phyloP scores from a whole-genome alignment of 1,140 invertebrate species.

The Dufourea novaeangliae region DNA sequence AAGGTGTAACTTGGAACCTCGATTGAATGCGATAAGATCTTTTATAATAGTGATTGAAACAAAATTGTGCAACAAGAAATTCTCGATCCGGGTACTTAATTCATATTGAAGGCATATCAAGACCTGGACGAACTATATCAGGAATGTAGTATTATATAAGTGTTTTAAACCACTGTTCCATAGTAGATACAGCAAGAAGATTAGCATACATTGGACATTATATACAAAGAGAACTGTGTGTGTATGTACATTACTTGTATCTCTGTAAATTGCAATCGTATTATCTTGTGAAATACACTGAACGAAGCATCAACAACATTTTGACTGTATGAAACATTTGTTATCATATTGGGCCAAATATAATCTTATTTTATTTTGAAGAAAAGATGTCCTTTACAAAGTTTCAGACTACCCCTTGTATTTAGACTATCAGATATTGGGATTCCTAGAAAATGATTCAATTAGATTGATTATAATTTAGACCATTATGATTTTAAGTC shows the following conservation, averaged over 20 bases:
- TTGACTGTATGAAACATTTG: constrained; percentile 1
- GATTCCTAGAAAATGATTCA: no score
- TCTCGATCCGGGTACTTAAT: neutral
- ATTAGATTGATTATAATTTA: neutral
- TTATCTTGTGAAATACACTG: neutral
- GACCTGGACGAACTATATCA: neutral
- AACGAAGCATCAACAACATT: neutral
- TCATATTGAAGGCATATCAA: neutral
- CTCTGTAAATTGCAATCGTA: neutral
- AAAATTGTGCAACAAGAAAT: neutral
- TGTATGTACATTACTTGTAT: neutral
- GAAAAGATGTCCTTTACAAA: neutral
- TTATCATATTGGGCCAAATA: neutral
- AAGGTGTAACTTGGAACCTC: neutral
- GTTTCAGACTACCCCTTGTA: no score
- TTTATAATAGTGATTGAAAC: constrained; percentile 11
- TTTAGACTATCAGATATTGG: no score
- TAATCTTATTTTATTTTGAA: neutral
- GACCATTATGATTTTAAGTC: constrained; percentile 4
- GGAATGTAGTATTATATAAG: neutral
- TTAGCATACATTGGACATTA: neutral
- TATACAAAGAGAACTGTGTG: neutral
- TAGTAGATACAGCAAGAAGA: neutral
- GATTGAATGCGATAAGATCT: neutral
- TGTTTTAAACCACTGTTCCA: neutral